These are phyloP conservation scores for Myopa testacea DNA, from an alignment of 2,888 invertebrate species.

Conservation along the genomic window DNA sequence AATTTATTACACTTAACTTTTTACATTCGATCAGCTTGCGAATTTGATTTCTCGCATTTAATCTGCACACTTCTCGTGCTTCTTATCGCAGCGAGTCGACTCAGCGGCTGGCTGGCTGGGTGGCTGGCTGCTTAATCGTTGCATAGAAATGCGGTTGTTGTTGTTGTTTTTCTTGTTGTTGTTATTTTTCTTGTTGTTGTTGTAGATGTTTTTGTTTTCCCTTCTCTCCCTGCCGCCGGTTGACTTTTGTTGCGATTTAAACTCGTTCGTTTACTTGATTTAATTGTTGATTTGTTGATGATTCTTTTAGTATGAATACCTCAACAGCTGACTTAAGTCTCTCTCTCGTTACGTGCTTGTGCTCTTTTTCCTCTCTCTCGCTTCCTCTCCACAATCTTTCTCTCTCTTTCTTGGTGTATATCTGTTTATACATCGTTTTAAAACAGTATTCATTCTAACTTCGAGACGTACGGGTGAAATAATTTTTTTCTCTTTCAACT, in stretches of 20 bases:
- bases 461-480: constrained; percentile 5
- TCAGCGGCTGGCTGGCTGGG: no score
- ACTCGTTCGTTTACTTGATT: constrained; percentile 6
- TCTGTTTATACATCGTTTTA: not conserved
- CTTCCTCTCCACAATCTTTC: not conserved
- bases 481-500: not conserved
- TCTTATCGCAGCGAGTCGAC: no score
- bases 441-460: constrained; percentile 21
- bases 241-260: not conserved
- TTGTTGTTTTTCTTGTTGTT: not conserved
- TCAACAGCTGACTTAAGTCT: not conserved
- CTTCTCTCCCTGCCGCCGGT: not conserved
- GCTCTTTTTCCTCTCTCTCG: not conserved
- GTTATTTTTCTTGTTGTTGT: not conserved
- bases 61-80: no score
- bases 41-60: no score
- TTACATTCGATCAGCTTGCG: no score
- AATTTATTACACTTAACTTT: no score
- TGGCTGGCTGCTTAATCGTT: no score
- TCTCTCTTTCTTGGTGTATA: not conserved
- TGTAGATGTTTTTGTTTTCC: not conserved
- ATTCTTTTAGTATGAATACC: not conserved
- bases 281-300: not conserved
- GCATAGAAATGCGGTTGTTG: not conserved
- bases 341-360: not conserved